Evolutionary conservation across 2,888 invertebrate genomes (phyloP), one percentile per base, ranked within the genome.

Genomic region (Eulithis testata): DNA sequence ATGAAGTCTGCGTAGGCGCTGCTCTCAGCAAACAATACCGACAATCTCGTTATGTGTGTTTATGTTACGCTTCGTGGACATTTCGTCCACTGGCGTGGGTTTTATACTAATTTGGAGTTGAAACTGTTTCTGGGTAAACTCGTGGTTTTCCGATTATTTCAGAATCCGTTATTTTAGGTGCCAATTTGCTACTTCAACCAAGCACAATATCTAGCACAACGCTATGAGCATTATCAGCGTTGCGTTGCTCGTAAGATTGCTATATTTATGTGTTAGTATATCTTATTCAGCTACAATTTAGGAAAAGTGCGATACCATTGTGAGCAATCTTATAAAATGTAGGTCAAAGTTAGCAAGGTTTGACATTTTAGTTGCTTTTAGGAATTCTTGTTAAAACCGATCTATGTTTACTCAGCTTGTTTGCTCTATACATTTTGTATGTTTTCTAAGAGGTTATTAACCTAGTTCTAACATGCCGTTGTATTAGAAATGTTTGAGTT

Each of bases 121-220:
- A 76, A 88, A 85, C 85, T 81, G 85, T 86, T 84, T 81, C 76
- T 77, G 76, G 77, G 80, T 80, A 80, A 72, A 73, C 76, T 80
- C 80, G 81, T 82, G 79, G 81, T 87, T 91, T 88, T 85, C 82
- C 80, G 78, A 88, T 86, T 86, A 88, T 90, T 90, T 88, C 74
- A 75, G 74, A 79, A 72, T 65, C 91, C 91, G 91, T 91, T 91
- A 92, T 72, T 81, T 82, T 82, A 79, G 83, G 82, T 81, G 82
- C 74, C 73, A 76, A 80, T 74, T 76, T 72, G 69, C 69, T 67
- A 70, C 68, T 68, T 70, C 68, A 73, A 64, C 69, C 67, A 70
- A 71, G 68, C 68, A 60, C 55, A 53, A 69, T 70, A 69, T 73
- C 67, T 72, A 47, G 73, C 53, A 66, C 73, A 65, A 59, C 61